Evolutionary conservation across 2,888 invertebrate species (phyloP).

Genomic region (Ptycholaimellus sp.): DNA sequence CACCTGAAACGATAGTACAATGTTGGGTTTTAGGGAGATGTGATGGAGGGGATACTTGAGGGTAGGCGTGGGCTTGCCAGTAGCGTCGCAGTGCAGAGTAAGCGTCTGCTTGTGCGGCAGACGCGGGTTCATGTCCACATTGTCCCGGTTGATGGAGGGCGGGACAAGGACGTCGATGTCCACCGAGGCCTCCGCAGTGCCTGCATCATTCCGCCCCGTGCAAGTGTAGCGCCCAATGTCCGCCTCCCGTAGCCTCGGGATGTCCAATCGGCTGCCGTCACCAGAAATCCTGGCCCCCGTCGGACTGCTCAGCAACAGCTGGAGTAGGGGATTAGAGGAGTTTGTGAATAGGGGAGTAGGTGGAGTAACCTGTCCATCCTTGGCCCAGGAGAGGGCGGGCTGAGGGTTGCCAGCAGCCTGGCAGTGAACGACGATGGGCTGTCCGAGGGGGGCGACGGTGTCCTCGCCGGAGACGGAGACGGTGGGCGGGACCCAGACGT

Average conservation of each 20-base stretch:
- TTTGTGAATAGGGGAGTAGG: background rate
- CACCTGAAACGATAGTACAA: background rate
- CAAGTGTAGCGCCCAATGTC: constrained; percentile 40
- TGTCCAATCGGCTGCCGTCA: constrained; percentile 17
- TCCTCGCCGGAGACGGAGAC: constrained; percentile 13
- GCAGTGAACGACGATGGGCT: constrained; percentile 27
- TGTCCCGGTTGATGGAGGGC: constrained; percentile 24
- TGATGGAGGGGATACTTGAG: constrained; percentile 30
- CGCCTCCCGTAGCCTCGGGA: constrained; percentile 14
- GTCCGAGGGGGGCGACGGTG: constrained; percentile 19
- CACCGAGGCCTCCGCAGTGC: constrained; percentile 34
- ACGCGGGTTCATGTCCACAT: constrained; percentile 17
- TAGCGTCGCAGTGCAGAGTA: constrained; percentile 34
- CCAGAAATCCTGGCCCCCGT: constrained; percentile 14
- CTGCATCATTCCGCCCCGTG: constrained; percentile 35
- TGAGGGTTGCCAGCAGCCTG: constrained; percentile 28
- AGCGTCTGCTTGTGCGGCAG: constrained; percentile 35
- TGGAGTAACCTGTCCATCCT: constrained; percentile 29
- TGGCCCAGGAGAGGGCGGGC: constrained; percentile 25
- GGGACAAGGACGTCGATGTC: constrained; percentile 36
- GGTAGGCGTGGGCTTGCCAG: constrained; percentile 34
- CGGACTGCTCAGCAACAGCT: constrained; percentile 25
- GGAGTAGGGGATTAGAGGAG: constrained; percentile 26
- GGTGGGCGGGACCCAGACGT: constrained; percentile 18
- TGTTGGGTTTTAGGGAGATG: constrained; percentile 4